Percentiles rank a stretch among this genome's conserved stretches.
Evolutionary conservation across 2,797 vertebrate species (phyloP).

Genomic region (Euthynnus affinis): DNA sequence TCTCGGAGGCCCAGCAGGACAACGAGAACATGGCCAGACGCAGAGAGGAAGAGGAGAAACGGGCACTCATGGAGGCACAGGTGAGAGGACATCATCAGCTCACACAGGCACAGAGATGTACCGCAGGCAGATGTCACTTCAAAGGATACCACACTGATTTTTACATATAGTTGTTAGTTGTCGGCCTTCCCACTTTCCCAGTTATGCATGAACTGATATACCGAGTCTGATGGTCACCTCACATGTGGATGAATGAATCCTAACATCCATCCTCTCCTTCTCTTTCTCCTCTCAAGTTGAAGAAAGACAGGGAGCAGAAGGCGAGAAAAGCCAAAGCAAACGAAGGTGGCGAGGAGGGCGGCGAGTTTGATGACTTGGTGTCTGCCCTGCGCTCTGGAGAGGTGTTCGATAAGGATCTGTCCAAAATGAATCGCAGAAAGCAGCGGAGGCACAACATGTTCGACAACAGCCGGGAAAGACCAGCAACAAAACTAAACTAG

Average conservation of each 20-base stretch:
- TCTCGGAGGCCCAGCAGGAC: constrained; percentile 92
- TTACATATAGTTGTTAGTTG: not conserved
- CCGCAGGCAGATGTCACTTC: not conserved
- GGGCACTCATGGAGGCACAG: constrained; percentile 91
- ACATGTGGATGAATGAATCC: not conserved
- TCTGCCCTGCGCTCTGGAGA: constrained; percentile 91
- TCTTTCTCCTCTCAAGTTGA: constrained; percentile 48
- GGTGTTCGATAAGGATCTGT: constrained; percentile 91
- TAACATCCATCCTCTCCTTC: not conserved
- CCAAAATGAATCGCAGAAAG: constrained; percentile 64
- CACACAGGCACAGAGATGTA: not conserved
- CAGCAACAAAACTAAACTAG: constrained; percentile 14
- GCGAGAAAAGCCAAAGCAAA: constrained; percentile 32
- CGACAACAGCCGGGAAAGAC: constrained; percentile 55
- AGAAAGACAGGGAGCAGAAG: constrained; percentile 67
- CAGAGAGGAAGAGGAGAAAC: constrained; percentile 93
- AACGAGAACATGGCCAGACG: constrained; percentile 90
- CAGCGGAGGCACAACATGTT: constrained; percentile 33
- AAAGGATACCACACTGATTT: not conserved
- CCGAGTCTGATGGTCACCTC: not conserved
- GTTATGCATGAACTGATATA: not conserved
- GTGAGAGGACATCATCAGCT: constrained; percentile 68
- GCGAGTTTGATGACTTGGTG: constrained; percentile 84
- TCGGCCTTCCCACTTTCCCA: not conserved
- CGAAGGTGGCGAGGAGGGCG: constrained; percentile 46